A percentile compares a stretch with the other conserved stretches of the same genome.
These are phyloP conservation scores for Ceraclea dissimilis DNA, from an alignment of 2,888 invertebrate genomes.

Conservation along the genomic window DNA sequence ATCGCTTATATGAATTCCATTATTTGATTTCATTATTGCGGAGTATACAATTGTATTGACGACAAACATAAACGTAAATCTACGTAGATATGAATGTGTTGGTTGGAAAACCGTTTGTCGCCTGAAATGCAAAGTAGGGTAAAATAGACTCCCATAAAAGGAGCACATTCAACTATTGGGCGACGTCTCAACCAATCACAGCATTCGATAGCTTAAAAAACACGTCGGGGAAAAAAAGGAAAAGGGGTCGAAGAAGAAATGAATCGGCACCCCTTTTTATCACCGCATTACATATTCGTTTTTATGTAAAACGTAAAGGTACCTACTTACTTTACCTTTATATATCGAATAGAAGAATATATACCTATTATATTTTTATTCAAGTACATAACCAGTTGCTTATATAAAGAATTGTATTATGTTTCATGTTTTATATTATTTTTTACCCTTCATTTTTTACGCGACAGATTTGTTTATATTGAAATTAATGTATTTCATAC, in stretches of 20 bases:
- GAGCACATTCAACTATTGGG: conserved; percentile 23
- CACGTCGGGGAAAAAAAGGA: conserved; percentile 14
- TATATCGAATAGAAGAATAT: background rate
- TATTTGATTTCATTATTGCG: too few species aligned
- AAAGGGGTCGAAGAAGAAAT: conserved; percentile 25
- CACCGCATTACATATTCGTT: conserved; percentile 17
- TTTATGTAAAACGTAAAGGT: conserved; percentile 19
- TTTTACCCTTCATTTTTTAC: conserved; percentile 8
- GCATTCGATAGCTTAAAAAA: conserved; percentile 19
- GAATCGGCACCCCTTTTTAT: conserved; percentile 17
- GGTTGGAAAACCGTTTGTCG: conserved; percentile 22
- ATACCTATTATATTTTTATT: background rate
- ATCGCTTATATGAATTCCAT: too few species aligned
- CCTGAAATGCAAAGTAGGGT: conserved; percentile 27
- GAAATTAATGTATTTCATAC: conserved; percentile 14
- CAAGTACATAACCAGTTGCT: conserved; percentile 8
- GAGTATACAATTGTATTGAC: too few species aligned
- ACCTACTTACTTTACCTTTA: background rate
- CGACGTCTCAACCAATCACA: conserved; percentile 22
- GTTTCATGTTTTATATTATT: conserved; percentile 9
- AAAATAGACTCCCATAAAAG: conserved; percentile 24
- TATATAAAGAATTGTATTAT: conserved; percentile 4
- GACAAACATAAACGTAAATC: too few species aligned
- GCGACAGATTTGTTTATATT: conserved; percentile 19
- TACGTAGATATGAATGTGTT: too few species aligned